Percentiles rank a stretch among this genome's conserved stretches.
These are phyloP conservation scores for Stomatorhinus walkeri DNA, from an alignment of 2,797 vertebrate species.

Conservation along the genomic window DNA sequence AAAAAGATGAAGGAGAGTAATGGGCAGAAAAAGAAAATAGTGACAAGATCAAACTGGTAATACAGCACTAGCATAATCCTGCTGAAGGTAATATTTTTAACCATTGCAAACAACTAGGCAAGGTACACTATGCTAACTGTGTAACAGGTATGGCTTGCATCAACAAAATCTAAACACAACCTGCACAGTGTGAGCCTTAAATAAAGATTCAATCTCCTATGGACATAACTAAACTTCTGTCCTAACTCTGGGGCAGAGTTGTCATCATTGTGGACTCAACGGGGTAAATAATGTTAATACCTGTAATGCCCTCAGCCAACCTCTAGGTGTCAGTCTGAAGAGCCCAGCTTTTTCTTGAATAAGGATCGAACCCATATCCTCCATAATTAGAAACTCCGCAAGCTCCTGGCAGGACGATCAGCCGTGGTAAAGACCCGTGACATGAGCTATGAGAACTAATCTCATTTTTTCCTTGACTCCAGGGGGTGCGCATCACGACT, in stretches of 20 bases:
- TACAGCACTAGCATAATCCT: background rate
- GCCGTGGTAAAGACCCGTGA: background rate
- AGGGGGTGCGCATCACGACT: background rate
- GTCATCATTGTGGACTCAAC: background rate
- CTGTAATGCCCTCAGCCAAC: background rate
- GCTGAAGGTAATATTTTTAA: background rate
- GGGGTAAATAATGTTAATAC: background rate
- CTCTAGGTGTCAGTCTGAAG: background rate
- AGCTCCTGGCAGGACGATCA: background rate
- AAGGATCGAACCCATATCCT: background rate
- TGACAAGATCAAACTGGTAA: background rate
- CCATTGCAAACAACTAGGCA: background rate
- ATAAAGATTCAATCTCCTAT: background rate
- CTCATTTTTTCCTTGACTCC: background rate
- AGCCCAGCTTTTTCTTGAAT: background rate
- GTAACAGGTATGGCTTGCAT: background rate
- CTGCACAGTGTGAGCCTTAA: background rate
- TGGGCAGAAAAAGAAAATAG: background rate
- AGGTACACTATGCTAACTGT: background rate
- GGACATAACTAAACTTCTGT: background rate
- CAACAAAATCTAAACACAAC: background rate
- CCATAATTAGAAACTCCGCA: background rate
- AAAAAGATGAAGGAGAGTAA: background rate
- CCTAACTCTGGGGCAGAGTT: background rate
- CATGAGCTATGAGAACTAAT: background rate